A percentile compares a stretch with the other conserved stretches of the same genome.
Evolutionary conservation across 2,888 invertebrate species (phyloP).

Genomic region (Anoplius nigerrimus): DNA sequence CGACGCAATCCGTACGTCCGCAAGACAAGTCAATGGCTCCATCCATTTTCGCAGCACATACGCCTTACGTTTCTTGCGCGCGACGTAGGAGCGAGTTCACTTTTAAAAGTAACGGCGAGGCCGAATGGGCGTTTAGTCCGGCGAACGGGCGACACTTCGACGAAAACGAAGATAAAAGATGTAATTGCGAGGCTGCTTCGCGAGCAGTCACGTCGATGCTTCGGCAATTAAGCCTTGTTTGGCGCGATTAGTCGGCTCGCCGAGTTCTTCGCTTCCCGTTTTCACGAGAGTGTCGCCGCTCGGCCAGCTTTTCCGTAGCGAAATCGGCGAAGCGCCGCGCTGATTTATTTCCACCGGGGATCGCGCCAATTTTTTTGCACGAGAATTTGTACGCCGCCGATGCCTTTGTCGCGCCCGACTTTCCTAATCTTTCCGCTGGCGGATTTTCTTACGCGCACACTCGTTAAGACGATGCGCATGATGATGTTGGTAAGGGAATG

Average conservation of each 20-base stretch:
- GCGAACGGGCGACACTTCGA: conserved; percentile 40
- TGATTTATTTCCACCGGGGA: conserved; percentile 62
- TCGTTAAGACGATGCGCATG: too few species aligned
- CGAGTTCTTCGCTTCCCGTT: conserved; percentile 34
- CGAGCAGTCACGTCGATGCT: conserved; percentile 63
- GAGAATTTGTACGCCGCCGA: conserved; percentile 39
- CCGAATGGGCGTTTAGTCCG: not conserved
- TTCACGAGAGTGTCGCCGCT: conserved; percentile 29
- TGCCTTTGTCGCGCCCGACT: too few species aligned
- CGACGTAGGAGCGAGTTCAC: not conserved
- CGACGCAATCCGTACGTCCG: too few species aligned
- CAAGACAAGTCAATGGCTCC: too few species aligned
- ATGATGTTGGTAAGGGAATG: too few species aligned
- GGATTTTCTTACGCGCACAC: too few species aligned
- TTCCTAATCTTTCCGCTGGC: too few species aligned
- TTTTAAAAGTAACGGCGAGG: not conserved
- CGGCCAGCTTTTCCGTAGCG: conserved; percentile 7
- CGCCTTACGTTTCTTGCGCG: too few species aligned
- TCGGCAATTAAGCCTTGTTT: conserved; percentile 69
- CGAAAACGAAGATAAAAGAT: conserved; percentile 60
- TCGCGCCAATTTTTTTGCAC: conserved; percentile 42
- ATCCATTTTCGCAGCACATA: too few species aligned
- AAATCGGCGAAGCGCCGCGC: conserved; percentile 61
- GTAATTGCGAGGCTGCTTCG: conserved; percentile 38
- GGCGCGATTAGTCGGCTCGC: conserved; percentile 55